Percentiles rank a stretch among this genome's conserved stretches.
Evolutionary conservation across 2,797 vertebrate genomes (phyloP).

Genomic region (Neosilurus hyrtlii): DNA sequence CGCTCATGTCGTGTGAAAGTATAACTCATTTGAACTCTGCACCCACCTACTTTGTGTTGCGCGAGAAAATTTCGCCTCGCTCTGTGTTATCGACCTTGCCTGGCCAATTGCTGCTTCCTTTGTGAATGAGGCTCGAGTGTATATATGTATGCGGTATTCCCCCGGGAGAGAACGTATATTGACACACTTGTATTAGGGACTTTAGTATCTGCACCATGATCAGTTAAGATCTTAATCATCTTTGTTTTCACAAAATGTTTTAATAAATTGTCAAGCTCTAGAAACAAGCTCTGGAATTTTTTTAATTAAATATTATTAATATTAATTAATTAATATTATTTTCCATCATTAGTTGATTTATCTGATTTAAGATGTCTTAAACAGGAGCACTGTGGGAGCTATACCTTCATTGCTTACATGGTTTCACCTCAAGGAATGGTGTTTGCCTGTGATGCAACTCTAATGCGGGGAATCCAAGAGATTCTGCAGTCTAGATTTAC

Average conservation of each 20-base stretch:
- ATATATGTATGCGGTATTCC: not conserved
- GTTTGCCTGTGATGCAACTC: constrained; percentile 77
- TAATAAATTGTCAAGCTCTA: not conserved
- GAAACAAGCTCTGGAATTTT: not conserved
- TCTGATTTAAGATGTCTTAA: not conserved
- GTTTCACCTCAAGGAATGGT: constrained; percentile 83
- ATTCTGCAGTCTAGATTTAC: constrained; percentile 78
- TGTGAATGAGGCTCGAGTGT: not conserved
- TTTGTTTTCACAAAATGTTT: not conserved
- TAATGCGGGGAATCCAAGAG: constrained; percentile 77
- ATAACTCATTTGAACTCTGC: too few species aligned
- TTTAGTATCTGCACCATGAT: not conserved
- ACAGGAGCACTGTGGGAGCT: constrained; percentile 83
- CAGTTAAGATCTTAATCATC: not conserved
- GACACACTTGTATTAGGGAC: not conserved
- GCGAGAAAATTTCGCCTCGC: too few species aligned
- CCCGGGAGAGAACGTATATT: not conserved
- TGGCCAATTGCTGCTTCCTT: too few species aligned
- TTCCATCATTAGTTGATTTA: not conserved
- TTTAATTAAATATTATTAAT: too few species aligned
- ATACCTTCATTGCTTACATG: constrained; percentile 86
- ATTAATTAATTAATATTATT: too few species aligned
- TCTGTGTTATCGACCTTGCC: too few species aligned
- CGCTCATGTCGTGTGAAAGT: too few species aligned
- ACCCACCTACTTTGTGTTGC: too few species aligned